Evolutionary conservation across 2,888 invertebrate species (phyloP).

Genomic region (Gandaritis pyraliata): DNA sequence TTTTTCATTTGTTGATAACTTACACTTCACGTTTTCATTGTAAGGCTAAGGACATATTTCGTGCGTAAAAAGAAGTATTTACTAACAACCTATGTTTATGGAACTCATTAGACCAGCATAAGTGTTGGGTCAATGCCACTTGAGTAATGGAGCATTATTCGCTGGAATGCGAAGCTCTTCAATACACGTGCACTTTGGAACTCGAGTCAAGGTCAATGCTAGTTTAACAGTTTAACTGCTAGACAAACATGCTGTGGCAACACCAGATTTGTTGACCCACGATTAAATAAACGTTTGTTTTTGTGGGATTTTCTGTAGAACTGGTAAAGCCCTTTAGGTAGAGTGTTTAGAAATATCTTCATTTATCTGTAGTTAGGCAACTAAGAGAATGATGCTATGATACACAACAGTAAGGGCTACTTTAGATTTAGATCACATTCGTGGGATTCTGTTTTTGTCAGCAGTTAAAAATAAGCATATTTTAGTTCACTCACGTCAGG

Average conservation of each 20-base stretch:
- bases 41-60: constrained; percentile 19
- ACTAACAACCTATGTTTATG: constrained; percentile 40
- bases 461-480: too few species aligned
- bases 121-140: constrained; percentile 40
- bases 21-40: background rate
- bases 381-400: background rate
- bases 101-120: constrained; percentile 39
- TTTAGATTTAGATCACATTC: too few species aligned
- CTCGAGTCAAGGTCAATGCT: constrained; percentile 41
- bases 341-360: constrained; percentile 5
- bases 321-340: constrained; percentile 15
- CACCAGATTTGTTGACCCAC: constrained; percentile 33
- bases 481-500: too few species aligned
- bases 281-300: constrained; percentile 28
- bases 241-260: constrained; percentile 31
- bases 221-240: constrained; percentile 31
- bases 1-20: too few species aligned
- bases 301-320: constrained; percentile 15
- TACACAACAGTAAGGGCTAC: background rate
- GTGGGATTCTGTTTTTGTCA: too few species aligned
- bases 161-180: constrained; percentile 24
- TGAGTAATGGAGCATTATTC: constrained; percentile 32
- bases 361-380: background rate
- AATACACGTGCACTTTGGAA: constrained; percentile 20
- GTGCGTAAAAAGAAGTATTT: constrained; percentile 19